These are phyloP conservation scores for Cephus sareptanus DNA, from an alignment of 2,888 invertebrate genomes.

Conservation along the genomic window DNA sequence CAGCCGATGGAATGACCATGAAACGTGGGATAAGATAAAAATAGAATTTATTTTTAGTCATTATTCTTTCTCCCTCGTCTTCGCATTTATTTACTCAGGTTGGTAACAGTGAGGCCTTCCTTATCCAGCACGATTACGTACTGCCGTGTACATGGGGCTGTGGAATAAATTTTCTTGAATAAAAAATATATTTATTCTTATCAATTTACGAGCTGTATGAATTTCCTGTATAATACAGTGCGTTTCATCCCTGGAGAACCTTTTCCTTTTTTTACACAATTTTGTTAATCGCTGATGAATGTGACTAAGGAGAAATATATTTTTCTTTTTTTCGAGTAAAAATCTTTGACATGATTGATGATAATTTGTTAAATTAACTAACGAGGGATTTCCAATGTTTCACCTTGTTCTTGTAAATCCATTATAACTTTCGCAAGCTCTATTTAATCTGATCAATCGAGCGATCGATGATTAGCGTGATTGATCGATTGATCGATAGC, in stretches of 20 bases:
- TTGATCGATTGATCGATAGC: too few relatives aligned
- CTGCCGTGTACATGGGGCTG: too few relatives aligned
- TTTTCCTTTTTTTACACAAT: too few relatives aligned
- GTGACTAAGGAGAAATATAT: neutral
- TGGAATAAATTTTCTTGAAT: too few relatives aligned
- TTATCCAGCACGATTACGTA: neutral
- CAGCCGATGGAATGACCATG: neutral
- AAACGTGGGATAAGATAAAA: neutral
- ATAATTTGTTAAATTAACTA: neutral
- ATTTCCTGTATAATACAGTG: neutral
- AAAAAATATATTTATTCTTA: neutral
- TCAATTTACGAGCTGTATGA: neutral
- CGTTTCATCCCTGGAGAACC: neutral
- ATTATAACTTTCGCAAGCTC: neutral
- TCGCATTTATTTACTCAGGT: neutral
- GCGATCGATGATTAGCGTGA: neutral
- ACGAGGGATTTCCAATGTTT: neutral
- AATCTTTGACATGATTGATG: neutral
- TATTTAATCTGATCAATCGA: neutral
- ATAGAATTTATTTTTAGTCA: neutral
- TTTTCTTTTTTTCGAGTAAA: neutral
- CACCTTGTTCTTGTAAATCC: neutral
- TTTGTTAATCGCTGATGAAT: too few relatives aligned
- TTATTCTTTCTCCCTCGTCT: neutral
- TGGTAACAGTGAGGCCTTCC: neutral